Base-by-base conservation (phyloP, 2,888 invertebrate species). In the Himalopsyche japonica region DNA sequence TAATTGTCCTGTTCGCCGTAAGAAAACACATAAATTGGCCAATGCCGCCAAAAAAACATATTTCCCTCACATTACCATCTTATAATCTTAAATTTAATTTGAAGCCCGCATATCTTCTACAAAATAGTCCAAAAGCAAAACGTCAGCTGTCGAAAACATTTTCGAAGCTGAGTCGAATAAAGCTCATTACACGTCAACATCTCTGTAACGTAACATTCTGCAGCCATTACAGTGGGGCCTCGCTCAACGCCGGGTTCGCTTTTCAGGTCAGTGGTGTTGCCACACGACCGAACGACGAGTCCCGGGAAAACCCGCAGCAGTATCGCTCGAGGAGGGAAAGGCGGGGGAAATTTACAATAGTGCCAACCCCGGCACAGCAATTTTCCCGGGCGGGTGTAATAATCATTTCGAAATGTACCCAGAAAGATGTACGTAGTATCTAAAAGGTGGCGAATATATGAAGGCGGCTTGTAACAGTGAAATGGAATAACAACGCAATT, bases 281-380 rank as follows among this genome's bases (percentile, higher is more conserved):
- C 27, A 27, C 27, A 70, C 70, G 70, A 70, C 70, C 70, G 70
- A 70, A 70, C 70, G 70, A 70, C 70, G 70, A 12, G 70, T 70
- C 70, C 70, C 70, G 70, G 70, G 70, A 70, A 70, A 70, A 70
- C 70, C 70, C 70, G 70, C 70, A 70, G 70, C 70, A 70, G 70
- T 70, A 15, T 70, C 15, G 27, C 70, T 20, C 24, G 70, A 12
- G 12, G 70, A 8, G 30, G 70, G 30, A 27, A 70, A 43, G 43
- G 43, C 43, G 43, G 70, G 70, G 70, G 70, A 27, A 70, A 27
- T 70, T 27, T 70, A 70, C 70, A 70, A 30, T 70, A 27, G 70
- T 70, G 70, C 70, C 70, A 70, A 27, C 24, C 70, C 70, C 70
- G 30, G 70, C 70, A 12, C 70, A 70, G 27, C 70, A 20, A 70